Evolutionary conservation across 2,113 vertebrate species (phyloP).

Genomic region (Pycnonotus jocosus): DNA sequence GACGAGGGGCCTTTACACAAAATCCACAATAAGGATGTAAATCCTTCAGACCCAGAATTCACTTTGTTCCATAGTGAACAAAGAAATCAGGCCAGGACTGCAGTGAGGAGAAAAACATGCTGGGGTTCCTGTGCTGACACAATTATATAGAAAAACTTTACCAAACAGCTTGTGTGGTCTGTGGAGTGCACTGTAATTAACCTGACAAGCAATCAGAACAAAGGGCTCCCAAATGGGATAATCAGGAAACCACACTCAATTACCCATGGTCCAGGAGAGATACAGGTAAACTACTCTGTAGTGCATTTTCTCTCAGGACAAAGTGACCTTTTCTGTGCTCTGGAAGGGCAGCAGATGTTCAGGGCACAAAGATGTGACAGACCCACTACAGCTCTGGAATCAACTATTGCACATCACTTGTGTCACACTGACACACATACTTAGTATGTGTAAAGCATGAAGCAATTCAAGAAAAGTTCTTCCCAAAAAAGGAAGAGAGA

Average conservation of each 20-base stretch:
- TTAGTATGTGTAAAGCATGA: accelerated
- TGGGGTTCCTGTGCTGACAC: neutral
- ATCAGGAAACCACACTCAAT: neutral
- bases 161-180: neutral
- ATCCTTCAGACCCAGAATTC: neutral
- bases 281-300: neutral
- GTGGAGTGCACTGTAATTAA: neutral
- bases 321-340: neutral
- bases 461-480: neutral
- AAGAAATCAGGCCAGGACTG: neutral
- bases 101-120: neutral
- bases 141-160: neutral
- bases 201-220: neutral
- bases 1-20: neutral
- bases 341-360: neutral
- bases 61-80: neutral
- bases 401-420: neutral
- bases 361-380: neutral
- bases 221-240: neutral
- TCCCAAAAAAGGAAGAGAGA: neutral
- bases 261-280: neutral
- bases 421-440: neutral
- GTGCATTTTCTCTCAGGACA: neutral
- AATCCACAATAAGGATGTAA: neutral
- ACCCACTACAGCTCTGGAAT: neutral